Evolutionary conservation across 2,113 vertebrate species (phyloP).

Genomic region (Indri indri): DNA sequence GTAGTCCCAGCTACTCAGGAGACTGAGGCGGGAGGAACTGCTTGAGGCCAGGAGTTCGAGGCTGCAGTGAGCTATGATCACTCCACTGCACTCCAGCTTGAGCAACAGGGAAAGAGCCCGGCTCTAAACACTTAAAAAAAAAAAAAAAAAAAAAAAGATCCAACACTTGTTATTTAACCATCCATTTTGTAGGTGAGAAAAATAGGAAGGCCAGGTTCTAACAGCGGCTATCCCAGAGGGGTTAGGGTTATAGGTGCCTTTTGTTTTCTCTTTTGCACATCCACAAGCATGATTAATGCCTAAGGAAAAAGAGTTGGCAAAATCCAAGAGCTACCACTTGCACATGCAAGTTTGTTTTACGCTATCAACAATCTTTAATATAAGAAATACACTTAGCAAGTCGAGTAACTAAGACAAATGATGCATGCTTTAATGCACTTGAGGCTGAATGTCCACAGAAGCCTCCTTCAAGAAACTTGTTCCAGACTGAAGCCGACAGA

Average conservation of each 20-base stretch:
- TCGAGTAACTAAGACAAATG: too few relatives aligned
- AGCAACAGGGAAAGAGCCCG: background rate
- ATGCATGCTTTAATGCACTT: background rate
- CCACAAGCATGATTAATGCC: background rate
- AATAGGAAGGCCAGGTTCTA: background rate
- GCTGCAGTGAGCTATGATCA: too few relatives aligned
- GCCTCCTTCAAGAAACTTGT: background rate
- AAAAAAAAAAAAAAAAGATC: background rate
- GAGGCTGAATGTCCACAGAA: rapidly evolving
- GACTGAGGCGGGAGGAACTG: background rate
- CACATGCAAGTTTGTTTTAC: background rate
- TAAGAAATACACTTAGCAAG: background rate
- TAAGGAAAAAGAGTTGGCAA: background rate
- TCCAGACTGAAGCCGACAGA: background rate
- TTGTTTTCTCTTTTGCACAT: background rate
- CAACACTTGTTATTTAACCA: background rate
- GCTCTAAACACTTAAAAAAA: background rate
- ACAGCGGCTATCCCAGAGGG: rapidly evolving
- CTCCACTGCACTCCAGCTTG: background rate
- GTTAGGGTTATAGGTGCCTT: rapidly evolving
- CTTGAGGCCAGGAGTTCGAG: background rate
- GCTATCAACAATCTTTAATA: background rate
- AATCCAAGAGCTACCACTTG: background rate
- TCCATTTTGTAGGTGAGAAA: background rate
- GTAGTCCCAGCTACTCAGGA: background rate